Evolutionary conservation across 2,888 invertebrate species (phyloP), one percentile per base, ranked within the genome.

Genomic region (Apotomis capreana): DNA sequence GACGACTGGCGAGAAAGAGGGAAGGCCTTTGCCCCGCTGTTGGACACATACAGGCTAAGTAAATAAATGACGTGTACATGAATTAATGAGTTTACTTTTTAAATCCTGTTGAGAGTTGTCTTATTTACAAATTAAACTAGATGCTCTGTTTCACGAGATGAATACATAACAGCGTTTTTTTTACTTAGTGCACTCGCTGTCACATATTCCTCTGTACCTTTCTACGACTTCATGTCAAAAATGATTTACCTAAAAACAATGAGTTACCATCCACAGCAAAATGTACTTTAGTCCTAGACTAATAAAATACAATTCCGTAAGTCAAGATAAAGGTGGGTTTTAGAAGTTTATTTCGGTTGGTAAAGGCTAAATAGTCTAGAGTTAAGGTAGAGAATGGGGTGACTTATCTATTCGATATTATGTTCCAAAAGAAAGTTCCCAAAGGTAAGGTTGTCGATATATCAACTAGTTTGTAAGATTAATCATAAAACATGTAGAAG

Each of bases 221-320:
- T 44, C 59, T 52, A 36, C 54, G 15, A 60, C 52, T 36, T 40
- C 26, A 36, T 68, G 60, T 54, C 60, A 68, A 61, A 44, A 52
- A 6, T 44, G 36, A 60, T 61, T 60, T 68, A 68, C 13, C 52
- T 68, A 57, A 69, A 68, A 61, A 69, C 55, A 69, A 68, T 68
- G 55, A 13, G 40, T n/a, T 3, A 2, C 5, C 8, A 4, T 10
- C 58, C 3, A 49, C 40, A 5, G 51, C 15, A 63, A 69, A 58
- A n/a, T 52, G 4, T 58, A 52, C 40, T 26, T 64, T 68, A 58
- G 13, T 12, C 2, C 3, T 6, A 59, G 6, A 1, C 5, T 10
- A 13, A 40, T 37, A 40, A 58, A 58, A 58, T 58, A 10, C 58
- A 40, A 58, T 10, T 37, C 36, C n/a, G 5, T 12, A 1, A 13